Evolutionary conservation across 2,888 invertebrate species (phyloP), one percentile per base, ranked within the genome.

Genomic region (Malthinus flaveolus): DNA sequence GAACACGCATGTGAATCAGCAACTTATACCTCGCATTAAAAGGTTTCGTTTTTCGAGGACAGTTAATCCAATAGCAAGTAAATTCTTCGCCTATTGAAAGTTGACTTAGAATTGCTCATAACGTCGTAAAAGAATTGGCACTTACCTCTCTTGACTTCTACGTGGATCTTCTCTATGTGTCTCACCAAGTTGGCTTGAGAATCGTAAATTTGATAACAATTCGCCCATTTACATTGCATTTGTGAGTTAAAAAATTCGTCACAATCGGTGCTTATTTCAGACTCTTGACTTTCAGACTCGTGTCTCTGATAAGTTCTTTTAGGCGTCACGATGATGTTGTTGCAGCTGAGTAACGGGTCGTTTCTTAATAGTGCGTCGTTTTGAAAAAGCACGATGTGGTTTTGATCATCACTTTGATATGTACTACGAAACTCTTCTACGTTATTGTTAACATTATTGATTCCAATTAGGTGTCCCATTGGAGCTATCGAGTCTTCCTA

Each of bases 1-100:
- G 99, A 0, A 97, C 92, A 10, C 98, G 81, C 95, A 98, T 96
- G 75, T 97, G 97, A 49, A 93, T 98, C 36, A 97, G 86, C 39
- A 99, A 83, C 79, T 98, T 99, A 82, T 99, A 99, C 65, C 97
- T 86, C 0, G 98, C 98, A 79, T 98, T 97, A 82, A 98, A 98
- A 0, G 97, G 96, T 55, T 95, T 87, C 10, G 89, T 87, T 64
- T 90, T 86, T 51, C 96, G 81, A 0, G 93, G 90, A 78, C 98
- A 98, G n/a, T 92, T 91, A 54, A 87, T 82, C 97, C 97, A 98
- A 44, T 90, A 86, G 73, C 97, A 98, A 32, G 95, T 90, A 78
- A 96, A 97, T 68, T 95, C 93, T 68, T 97, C 89, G 9, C 89
- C 88, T 85, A 64, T 12, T 68, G 69, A 44, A 57, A 54, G 34